phyloP scores from a whole-genome alignment of 2,113 vertebrate genomes.

The Heloderma charlesbogerti region DNA sequence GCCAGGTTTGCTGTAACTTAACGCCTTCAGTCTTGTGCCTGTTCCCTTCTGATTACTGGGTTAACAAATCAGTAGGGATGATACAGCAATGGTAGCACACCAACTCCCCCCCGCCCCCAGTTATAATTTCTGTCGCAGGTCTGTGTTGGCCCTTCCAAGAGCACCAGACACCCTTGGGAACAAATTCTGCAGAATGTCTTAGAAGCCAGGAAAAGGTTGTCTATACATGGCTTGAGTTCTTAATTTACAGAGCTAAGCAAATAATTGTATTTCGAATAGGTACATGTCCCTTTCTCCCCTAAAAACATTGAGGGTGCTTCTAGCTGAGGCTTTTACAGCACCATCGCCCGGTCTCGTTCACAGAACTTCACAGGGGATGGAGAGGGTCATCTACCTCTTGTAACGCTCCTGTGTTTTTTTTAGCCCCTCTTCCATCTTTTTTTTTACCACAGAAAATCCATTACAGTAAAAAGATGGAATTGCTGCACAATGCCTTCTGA shows the following conservation, averaged over 20 bases:
- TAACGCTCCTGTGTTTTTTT: too few species aligned
- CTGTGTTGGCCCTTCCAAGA: neutral
- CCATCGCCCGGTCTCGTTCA: too few species aligned
- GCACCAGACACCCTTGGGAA: neutral
- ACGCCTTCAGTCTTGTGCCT: too few species aligned
- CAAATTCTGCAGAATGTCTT: neutral
- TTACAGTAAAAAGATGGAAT: too few species aligned
- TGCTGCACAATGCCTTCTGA: too few species aligned
- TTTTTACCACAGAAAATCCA: too few species aligned
- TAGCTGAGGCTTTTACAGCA: neutral
- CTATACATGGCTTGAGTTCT: neutral
- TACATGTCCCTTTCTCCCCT: neutral
- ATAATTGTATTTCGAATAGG: conserved; percentile 17
- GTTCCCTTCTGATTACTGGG: neutral
- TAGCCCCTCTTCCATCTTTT: too few species aligned
- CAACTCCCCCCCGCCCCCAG: too few species aligned
- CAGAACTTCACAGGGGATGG: too few species aligned
- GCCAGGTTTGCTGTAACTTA: neutral
- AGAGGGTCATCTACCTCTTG: too few species aligned
- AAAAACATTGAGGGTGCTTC: neutral
- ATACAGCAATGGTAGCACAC: neutral
- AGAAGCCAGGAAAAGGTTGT: neutral
- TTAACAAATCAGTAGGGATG: neutral
- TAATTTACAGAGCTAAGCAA: neutral
- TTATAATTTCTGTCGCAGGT: neutral